Conservation (phyloP, 2,888 invertebrate species). For the Drosophila tanythrix region DNA sequence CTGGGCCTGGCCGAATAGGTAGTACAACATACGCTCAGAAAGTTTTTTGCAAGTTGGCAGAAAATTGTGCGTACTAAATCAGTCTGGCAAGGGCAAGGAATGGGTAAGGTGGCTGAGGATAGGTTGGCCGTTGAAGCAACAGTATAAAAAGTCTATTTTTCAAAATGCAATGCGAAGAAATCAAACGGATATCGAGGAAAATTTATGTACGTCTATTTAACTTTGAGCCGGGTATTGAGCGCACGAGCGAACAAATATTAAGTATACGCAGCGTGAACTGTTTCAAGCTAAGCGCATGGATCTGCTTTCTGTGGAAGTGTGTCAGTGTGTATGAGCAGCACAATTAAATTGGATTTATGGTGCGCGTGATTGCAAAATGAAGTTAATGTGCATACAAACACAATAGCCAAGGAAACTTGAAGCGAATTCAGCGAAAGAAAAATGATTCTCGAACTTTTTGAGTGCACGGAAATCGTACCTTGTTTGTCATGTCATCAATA, state of each 20-base stretch:
- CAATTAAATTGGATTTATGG: constrained; percentile 81
- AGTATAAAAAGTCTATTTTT: constrained; percentile 67
- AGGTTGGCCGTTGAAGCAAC: constrained; percentile 33
- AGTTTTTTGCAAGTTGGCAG: constrained; percentile 44
- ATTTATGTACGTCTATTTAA: constrained; percentile 76
- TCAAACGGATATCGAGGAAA: constrained; percentile 62
- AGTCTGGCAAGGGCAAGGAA: constrained; percentile 28
- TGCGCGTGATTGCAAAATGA: constrained; percentile 78
- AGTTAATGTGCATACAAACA: constrained; percentile 74
- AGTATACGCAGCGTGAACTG: constrained; percentile 62
- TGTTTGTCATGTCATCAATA: constrained; percentile 82
- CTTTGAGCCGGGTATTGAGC: constrained; percentile 57
- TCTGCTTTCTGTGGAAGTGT: constrained; percentile 23
- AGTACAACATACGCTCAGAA: constrained; percentile 10
- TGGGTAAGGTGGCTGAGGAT: neutral
- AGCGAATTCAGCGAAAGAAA: constrained; percentile 43
- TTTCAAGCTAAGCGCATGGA: constrained; percentile 30
- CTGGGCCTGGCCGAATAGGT: constrained; percentile 18
- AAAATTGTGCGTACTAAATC: constrained; percentile 72
- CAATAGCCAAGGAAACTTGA: constrained; percentile 38
- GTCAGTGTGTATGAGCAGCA: constrained; percentile 39
- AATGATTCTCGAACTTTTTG: constrained; percentile 65
- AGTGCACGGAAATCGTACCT: constrained; percentile 72
- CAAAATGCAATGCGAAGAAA: constrained; percentile 68
- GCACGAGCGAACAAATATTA: constrained; percentile 68